Evolutionary conservation across 1,140 invertebrate species (phyloP).

Genomic region (Lepidotrigona ventralis): DNA sequence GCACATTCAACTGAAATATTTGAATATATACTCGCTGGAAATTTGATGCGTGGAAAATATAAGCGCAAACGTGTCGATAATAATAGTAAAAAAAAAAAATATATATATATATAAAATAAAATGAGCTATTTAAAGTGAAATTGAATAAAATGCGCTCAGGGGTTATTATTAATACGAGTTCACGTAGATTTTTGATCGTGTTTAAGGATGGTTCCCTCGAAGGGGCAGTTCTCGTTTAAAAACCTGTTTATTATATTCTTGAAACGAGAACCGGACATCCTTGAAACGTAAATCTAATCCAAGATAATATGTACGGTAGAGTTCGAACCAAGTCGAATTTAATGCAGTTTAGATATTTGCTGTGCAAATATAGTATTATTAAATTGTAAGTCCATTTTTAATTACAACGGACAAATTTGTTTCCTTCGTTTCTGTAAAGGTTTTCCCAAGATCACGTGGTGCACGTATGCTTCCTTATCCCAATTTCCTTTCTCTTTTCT

Average conservation of each 20-base stretch:
- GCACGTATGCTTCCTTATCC: background rate
- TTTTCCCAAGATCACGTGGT: background rate
- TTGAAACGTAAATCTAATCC: background rate
- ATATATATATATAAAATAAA: background rate
- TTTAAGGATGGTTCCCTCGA: background rate
- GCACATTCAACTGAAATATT: background rate
- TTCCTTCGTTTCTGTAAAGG: background rate
- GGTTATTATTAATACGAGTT: background rate
- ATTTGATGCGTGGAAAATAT: background rate
- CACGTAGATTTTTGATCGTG: background rate
- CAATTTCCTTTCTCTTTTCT: background rate
- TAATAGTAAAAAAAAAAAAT: background rate
- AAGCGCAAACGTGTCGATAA: background rate
- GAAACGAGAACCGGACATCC: background rate
- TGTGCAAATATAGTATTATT: background rate
- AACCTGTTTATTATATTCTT: background rate
- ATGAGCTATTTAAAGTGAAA: background rate
- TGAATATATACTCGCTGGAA: background rate
- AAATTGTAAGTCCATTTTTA: background rate
- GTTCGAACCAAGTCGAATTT: background rate
- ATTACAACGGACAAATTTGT: background rate
- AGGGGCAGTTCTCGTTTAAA: background rate
- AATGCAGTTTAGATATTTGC: background rate
- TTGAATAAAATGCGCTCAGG: too few relatives aligned
- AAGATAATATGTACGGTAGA: background rate